Percentiles rank a stretch among this genome's conserved stretches.
Conservation (phyloP, 30 jellyfish, hydroid and myxozoan species). For the Mastigias papua region DNA sequence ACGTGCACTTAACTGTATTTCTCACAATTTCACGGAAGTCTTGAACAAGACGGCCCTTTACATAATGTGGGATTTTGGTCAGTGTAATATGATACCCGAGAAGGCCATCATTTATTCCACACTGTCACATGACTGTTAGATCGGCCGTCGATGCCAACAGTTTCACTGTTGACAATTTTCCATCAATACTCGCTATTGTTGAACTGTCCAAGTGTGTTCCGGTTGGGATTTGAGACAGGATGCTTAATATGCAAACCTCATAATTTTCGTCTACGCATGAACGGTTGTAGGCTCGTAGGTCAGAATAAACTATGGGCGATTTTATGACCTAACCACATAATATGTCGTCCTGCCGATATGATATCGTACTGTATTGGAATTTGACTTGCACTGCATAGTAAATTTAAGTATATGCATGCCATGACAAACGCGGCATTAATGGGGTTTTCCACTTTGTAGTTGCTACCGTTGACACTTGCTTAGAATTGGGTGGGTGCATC, state of each 20-base stretch:
- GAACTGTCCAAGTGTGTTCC: slow-evolving; percentile 17
- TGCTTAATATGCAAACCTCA: neutral
- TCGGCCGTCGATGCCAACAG: neutral
- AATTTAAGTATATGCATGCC: no score
- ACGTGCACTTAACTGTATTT: no score
- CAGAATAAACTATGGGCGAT: neutral
- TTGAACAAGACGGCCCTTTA: no score
- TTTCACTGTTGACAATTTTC: neutral
- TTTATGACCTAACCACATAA: neutral
- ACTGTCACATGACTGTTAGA: neutral
- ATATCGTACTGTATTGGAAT: no score
- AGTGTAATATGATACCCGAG: neutral
- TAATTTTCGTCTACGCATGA: neutral
- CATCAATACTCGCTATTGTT: neutral
- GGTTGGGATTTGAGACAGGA: slow-evolving; percentile 15
- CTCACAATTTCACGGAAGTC: no score
- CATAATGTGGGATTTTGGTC: neutral
- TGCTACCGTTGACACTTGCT: no score
- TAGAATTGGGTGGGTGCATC: no score
- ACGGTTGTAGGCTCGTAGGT: neutral
- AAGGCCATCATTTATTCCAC: neutral
- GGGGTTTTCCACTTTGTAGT: no score
- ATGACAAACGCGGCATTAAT: no score
- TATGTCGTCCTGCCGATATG: no score
- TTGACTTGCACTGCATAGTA: no score